phyloP scores from a whole-genome alignment of 2,888 invertebrate species.

The Sesamia inferens region DNA sequence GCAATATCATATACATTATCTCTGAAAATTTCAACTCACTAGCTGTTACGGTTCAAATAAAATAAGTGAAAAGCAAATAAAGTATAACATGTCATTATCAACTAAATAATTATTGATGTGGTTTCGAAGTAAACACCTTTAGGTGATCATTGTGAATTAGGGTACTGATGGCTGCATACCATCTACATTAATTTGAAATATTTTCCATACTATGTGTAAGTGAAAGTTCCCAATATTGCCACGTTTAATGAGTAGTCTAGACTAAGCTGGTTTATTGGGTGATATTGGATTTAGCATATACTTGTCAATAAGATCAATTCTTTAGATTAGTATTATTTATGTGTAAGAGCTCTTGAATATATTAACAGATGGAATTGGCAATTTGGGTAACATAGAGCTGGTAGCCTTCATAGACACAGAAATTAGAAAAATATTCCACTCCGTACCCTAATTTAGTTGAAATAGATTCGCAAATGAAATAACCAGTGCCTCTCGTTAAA shows the following conservation, averaged over 20 bases:
- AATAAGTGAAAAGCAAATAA: too few species aligned
- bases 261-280: neutral
- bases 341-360: slow-evolving; percentile 4
- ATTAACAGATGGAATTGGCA: neutral
- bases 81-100: too few species aligned
- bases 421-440: neutral
- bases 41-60: too few species aligned
- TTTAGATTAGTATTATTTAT: slow-evolving; percentile 30
- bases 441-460: neutral
- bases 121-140: too few species aligned
- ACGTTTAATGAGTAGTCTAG: slow-evolving; percentile 45
- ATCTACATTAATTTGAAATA: slow-evolving; percentile 45
- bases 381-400: neutral
- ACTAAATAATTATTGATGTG: too few species aligned
- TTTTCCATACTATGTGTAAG: slow-evolving; percentile 27
- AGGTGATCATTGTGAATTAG: neutral
- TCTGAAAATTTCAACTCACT: too few species aligned
- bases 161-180: slow-evolving; percentile 16
- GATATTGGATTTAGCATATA: slow-evolving; percentile 15
- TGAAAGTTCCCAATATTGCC: neutral
- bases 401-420: neutral
- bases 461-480: neutral
- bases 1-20: too few species aligned
- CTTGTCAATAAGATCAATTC: slow-evolving; percentile 29
- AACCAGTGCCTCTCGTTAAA: neutral